Evolutionary conservation across 2,797 vertebrate species (phyloP).

Genomic region (Balearica regulorum): DNA sequence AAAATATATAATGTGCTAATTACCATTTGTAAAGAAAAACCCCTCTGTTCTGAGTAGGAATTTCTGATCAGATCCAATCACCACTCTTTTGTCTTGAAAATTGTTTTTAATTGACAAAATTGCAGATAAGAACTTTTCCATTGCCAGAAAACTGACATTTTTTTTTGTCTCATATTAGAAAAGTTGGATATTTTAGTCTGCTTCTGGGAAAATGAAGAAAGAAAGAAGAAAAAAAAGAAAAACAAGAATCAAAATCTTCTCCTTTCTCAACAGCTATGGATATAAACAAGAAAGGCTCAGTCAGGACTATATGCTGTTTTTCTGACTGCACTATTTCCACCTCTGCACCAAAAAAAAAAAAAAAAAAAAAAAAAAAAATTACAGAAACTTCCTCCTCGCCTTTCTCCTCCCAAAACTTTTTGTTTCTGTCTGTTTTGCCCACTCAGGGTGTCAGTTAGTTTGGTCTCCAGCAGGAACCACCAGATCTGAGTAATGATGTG

Average conservation of each 20-base stretch:
- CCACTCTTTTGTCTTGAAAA: constrained; percentile 24
- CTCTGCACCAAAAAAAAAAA: no score
- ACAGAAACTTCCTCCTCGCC: background rate
- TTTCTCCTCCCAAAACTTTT: background rate
- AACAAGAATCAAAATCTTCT: background rate
- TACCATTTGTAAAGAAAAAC: background rate
- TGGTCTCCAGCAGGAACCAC: background rate
- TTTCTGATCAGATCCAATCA: constrained; percentile 13
- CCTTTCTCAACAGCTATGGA: background rate
- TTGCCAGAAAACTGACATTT: background rate
- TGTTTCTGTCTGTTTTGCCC: background rate
- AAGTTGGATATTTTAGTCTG: background rate
- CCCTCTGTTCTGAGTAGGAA: background rate
- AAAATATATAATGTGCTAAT: background rate
- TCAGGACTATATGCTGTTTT: background rate
- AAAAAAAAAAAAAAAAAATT: no score
- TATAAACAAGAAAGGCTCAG: background rate
- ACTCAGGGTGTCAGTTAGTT: background rate
- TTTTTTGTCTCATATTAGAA: background rate
- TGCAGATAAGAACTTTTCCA: background rate
- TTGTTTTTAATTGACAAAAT: constrained; percentile 32
- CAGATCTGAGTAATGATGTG: background rate
- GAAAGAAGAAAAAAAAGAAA: background rate
- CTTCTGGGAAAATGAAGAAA: background rate
- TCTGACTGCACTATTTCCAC: background rate